Conservation (phyloP, 2,113 vertebrate species). For the Oryctolagus cuniculus region DNA sequence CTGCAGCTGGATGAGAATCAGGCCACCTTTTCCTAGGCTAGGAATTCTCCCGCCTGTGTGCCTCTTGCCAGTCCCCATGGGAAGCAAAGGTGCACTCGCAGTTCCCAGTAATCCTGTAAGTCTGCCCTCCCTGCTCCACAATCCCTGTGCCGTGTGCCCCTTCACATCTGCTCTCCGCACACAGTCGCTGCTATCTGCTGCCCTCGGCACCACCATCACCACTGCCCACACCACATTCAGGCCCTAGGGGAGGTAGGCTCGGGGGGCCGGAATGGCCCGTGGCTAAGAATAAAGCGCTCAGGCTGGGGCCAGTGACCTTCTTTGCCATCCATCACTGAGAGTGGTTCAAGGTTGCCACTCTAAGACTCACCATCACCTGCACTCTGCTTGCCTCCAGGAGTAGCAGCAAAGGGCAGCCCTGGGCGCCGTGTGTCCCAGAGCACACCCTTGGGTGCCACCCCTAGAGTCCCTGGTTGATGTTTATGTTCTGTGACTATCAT, state of each 20-base stretch:
- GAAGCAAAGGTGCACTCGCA: neutral
- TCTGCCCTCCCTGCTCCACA: neutral
- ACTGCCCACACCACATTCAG: neutral
- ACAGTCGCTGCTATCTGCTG: neutral
- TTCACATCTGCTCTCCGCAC: neutral
- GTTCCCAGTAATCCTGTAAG: neutral
- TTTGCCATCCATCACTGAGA: neutral
- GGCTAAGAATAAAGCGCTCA: neutral
- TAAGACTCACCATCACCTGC: neutral
- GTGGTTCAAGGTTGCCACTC: neutral
- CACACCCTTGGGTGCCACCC: too few relatives aligned
- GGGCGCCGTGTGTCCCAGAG: neutral
- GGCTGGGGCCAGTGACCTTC: neutral
- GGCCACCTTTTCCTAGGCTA: neutral
- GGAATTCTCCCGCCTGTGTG: neutral
- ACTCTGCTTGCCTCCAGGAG: neutral
- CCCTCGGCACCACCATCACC: neutral
- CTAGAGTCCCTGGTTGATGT: neutral
- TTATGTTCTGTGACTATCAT: neutral
- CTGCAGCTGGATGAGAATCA: neutral
- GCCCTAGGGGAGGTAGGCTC: too few relatives aligned
- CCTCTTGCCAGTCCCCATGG: neutral
- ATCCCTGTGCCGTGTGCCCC: neutral
- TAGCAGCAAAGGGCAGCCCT: neutral
- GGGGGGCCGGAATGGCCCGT: neutral